phyloP scores from a whole-genome alignment of 2,113 vertebrate genomes.

The Catagonus wagneri region DNA sequence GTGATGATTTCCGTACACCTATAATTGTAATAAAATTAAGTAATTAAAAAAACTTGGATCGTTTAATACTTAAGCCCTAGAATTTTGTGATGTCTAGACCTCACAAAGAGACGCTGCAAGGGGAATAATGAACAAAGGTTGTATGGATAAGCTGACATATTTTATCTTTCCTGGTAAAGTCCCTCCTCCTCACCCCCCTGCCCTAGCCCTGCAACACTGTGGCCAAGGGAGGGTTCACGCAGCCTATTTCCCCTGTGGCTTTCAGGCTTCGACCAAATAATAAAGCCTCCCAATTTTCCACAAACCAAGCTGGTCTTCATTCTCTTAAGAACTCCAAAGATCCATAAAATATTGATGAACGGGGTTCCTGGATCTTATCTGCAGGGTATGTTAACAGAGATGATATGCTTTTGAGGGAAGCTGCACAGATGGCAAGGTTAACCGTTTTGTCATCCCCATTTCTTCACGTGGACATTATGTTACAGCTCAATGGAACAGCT shows the following conservation, averaged over 20 bases:
- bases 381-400: background rate
- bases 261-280: background rate
- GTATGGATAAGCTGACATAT: background rate
- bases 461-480: too few species aligned
- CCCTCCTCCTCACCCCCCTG: background rate
- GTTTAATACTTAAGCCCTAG: background rate
- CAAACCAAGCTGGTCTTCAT: background rate
- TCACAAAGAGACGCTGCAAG: background rate
- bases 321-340: background rate
- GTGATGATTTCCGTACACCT: too few species aligned
- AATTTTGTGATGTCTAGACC: background rate
- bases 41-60: background rate
- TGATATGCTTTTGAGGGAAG: background rate
- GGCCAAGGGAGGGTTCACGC: background rate
- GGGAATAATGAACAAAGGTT: background rate
- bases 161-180: background rate
- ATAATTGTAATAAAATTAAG: too few species aligned
- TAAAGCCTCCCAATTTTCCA: background rate
- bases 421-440: background rate
- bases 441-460: background rate
- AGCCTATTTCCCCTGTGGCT: background rate
- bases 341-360: background rate
- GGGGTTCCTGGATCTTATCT: background rate
- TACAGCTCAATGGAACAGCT: background rate
- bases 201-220: background rate